Percentiles rank a stretch among this genome's conserved stretches.
These are phyloP conservation scores for Anticlea derivata DNA, from an alignment of 2,888 invertebrate species.

Conservation along the genomic window DNA sequence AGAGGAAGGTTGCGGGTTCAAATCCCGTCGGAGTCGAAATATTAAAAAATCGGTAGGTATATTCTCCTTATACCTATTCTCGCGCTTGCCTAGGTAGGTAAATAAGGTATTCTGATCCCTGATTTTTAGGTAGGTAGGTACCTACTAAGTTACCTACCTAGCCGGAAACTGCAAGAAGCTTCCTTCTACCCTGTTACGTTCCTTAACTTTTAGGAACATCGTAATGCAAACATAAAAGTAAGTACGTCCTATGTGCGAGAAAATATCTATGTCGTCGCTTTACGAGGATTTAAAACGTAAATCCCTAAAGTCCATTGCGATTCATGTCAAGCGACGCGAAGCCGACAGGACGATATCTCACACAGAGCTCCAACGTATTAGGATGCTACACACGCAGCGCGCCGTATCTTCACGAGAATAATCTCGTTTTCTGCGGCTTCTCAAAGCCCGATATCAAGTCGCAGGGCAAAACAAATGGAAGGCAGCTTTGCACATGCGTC, in stretches of 20 bases:
- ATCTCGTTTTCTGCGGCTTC: conserved; percentile 73
- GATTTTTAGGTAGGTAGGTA: too few relatives aligned
- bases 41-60: too few relatives aligned
- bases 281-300: conserved; percentile 24
- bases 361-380: conserved; percentile 57
- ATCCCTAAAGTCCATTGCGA: conserved; percentile 45
- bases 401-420: conserved; percentile 66
- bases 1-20: too few relatives aligned
- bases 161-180: too few relatives aligned
- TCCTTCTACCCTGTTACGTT: too few relatives aligned
- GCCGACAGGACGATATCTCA: conserved; percentile 57
- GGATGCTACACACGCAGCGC: conserved; percentile 57
- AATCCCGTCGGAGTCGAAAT: too few relatives aligned
- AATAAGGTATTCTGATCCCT: too few relatives aligned
- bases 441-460: conserved; percentile 53
- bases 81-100: too few relatives aligned
- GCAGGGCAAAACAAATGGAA: conserved; percentile 73
- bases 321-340: conserved; percentile 55
- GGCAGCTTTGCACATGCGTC: conserved; percentile 70
- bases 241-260: background rate
- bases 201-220: too few relatives aligned
- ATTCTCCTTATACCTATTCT: too few relatives aligned
- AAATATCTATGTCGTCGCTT: conserved; percentile 19
- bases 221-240: too few relatives aligned
- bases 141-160: too few relatives aligned